Conservation (phyloP, 2,888 invertebrate genomes). For the Cryptus viduatorius region DNA sequence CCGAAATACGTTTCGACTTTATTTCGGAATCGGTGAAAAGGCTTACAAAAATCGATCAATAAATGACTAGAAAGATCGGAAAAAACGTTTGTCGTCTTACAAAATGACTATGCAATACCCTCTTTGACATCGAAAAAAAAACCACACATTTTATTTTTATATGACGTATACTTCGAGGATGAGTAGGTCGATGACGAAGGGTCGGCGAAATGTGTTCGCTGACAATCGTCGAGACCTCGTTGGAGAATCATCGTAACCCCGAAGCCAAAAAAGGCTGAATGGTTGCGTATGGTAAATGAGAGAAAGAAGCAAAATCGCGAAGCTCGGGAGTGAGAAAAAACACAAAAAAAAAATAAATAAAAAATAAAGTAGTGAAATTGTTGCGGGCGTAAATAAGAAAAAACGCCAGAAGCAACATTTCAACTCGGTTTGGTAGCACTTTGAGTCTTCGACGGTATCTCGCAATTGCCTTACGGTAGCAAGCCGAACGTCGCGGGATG, state of each 20-base stretch:
- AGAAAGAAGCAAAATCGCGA: constrained; percentile 34
- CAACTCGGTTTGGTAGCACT: constrained; percentile 21
- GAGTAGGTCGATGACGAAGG: constrained; percentile 27
- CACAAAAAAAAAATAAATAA: constrained; percentile 24
- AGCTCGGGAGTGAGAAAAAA: constrained; percentile 19
- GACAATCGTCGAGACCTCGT: constrained; percentile 12
- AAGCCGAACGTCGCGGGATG: constrained; percentile 27
- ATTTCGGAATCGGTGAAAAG: no score
- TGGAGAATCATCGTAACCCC: constrained; percentile 28
- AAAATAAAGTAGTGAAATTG: constrained; percentile 15
- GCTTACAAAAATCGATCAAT: no score
- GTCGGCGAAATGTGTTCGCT: constrained; percentile 10
- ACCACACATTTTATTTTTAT: not conserved
- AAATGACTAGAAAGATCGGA: no score
- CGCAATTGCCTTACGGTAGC: constrained; percentile 57
- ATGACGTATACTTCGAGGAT: not conserved
- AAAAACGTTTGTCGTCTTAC: no score
- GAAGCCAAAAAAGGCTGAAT: constrained; percentile 37
- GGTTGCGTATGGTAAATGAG: constrained; percentile 18
- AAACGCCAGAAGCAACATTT: constrained; percentile 40
- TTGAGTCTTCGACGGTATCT: constrained; percentile 28
- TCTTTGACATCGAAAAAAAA: no score
- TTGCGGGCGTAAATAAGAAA: constrained; percentile 60
- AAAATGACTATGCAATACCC: no score
- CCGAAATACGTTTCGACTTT: no score